These are phyloP conservation scores for Gymnorhina tibicen DNA, from an alignment of 2,113 vertebrate genomes.

Conservation along the genomic window DNA sequence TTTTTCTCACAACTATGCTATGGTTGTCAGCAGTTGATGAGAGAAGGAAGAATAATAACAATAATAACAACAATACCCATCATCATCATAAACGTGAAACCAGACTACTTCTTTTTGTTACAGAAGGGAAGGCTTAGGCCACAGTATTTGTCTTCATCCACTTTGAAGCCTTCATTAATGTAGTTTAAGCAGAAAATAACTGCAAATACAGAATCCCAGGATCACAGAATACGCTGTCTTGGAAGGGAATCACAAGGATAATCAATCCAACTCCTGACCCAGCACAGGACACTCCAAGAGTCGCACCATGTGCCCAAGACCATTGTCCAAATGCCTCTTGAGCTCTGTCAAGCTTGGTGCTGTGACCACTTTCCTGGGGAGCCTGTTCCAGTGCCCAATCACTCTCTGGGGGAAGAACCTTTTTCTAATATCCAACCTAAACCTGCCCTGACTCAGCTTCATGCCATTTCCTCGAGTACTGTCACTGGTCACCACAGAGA, in stretches of 20 bases:
- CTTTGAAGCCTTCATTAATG: neutral
- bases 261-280: neutral
- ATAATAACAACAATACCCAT: neutral
- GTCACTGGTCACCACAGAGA: neutral
- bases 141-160: neutral
- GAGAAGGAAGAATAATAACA: neutral
- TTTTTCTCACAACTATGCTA: neutral
- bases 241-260: neutral
- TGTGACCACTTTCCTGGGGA: neutral
- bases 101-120: neutral
- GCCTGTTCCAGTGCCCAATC: neutral
- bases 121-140: neutral
- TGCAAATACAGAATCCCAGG: neutral
- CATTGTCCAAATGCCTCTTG: neutral
- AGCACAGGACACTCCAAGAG: neutral
- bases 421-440: neutral
- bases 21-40: neutral
- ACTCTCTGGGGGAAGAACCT: neutral
- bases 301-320: neutral
- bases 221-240: neutral
- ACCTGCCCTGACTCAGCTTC: neutral
- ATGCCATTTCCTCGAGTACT: fast-evolving
- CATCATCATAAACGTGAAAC: neutral
- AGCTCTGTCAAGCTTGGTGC: neutral
- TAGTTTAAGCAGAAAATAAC: neutral